Base-by-base conservation (phyloP, 2,113 vertebrate species). In the Sitta europaea region DNA sequence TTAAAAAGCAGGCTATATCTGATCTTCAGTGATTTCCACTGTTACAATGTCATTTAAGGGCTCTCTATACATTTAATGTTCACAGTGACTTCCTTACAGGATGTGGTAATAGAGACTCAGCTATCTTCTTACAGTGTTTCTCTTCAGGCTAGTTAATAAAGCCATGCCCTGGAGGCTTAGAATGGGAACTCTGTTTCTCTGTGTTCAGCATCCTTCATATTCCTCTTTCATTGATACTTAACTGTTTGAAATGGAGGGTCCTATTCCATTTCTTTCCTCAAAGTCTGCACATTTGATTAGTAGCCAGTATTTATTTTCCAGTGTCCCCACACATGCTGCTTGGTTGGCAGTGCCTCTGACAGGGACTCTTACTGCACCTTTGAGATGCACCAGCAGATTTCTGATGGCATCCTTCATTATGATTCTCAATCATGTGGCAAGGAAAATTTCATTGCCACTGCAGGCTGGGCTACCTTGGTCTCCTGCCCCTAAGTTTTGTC, bases 51-150 rank as follows among this genome's bases (percentile, higher is more conserved):
- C 74, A 50, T 92, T 90, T 90, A 92, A 58, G 28, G 40, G 18
- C n/a, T 81, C 18, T 87, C 35, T n/a, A 14, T 24, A 73, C n/a
- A 66, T 77, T 94, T 88, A 77, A 86, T 20, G 75, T 54, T 29
- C 42, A 47, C 35, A 40, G 20, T 2, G 1, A 84, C 51, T 81
- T 89, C 59, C 38, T 77, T 76, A 38, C 63, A 92, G 58, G 50
- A 90, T 65, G 71, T 73, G 42, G 35, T 88, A 72, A 90, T 8
- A 47, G 50, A 76, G 27, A 76, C 42, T 42, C 24, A 62, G 50
- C 36, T 82, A 73, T 80, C 71, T 95, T 71, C 80, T 91, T 94
- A 54, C 55, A 62, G 18, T 7, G 14, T 51, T 90, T 80, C 68
- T 88, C 63, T 62, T 77, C 42, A 75, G 75, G 7, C 18, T 71